Percentiles rank a stretch among this genome's conserved stretches.
phyloP scores from a whole-genome alignment of 2,888 invertebrate species.

The Lasioglossum marginatum region DNA sequence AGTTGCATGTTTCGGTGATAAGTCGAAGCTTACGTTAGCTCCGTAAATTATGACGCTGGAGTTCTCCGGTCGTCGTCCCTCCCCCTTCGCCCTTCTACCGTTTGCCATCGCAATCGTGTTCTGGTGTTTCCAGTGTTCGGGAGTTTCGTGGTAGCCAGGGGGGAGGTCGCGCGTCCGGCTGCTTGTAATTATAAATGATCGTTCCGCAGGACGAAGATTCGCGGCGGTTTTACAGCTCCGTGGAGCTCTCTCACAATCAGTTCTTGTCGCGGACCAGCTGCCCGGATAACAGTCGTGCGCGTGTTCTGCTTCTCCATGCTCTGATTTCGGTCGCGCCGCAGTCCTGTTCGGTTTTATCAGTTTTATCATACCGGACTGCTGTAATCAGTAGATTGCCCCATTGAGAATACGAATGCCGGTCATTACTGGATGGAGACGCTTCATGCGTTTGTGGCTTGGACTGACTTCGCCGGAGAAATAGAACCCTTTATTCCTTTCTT shows the following conservation, averaged over 20 bases:
- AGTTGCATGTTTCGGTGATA: constrained; percentile 62
- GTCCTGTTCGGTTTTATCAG: background rate
- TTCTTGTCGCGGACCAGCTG: constrained; percentile 17
- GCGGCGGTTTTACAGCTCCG: constrained; percentile 10
- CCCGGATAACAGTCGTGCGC: constrained; percentile 16
- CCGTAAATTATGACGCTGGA: constrained; percentile 43
- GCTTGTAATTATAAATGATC: constrained; percentile 22
- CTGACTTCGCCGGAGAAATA: background rate
- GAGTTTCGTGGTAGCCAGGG: background rate
- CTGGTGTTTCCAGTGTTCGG: background rate
- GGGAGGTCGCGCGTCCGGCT: background rate
- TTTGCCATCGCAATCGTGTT: constrained; percentile 17
- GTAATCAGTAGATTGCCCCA: background rate
- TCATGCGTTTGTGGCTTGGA: background rate
- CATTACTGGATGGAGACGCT: background rate
- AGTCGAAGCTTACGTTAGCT: constrained; percentile 40
- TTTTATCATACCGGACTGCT: background rate
- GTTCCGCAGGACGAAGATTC: constrained; percentile 19
- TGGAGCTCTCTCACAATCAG: background rate
- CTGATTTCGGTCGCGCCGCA: background rate
- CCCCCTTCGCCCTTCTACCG: too few relatives aligned
- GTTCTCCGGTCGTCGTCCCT: background rate
- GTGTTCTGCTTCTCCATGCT: constrained; percentile 18
- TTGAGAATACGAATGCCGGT: background rate
- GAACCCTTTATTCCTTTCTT: too few relatives aligned